phyloP scores from a whole-genome alignment of 1,140 invertebrate species.

The Plutomurus gul region DNA sequence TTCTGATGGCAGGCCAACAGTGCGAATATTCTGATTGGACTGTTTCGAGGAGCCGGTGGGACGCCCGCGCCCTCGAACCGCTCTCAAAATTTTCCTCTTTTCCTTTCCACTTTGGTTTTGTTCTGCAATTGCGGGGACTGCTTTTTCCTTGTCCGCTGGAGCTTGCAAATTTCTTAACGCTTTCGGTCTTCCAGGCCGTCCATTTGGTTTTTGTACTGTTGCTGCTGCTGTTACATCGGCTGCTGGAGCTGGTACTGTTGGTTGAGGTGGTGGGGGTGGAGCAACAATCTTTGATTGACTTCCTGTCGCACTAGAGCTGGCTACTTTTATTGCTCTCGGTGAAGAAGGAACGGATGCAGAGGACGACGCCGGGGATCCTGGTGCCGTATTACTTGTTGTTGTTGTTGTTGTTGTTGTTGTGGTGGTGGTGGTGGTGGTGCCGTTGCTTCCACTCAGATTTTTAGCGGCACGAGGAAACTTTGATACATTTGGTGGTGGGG shows the following conservation, averaged over 20 bases:
- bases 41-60: neutral
- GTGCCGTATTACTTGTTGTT: neutral
- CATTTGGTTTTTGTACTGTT: conserved; percentile 6
- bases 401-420: neutral
- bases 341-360: neutral
- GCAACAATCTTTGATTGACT: neutral
- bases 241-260: neutral
- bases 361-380: neutral
- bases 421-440: neutral
- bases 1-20: neutral
- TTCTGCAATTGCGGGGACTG: neutral
- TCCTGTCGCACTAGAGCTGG: neutral
- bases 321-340: neutral
- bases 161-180: neutral
- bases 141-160: neutral
- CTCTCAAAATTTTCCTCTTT: neutral
- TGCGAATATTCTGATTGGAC: neutral
- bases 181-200: neutral
- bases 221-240: neutral
- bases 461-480: conserved; percentile 11
- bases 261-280: too few species aligned
- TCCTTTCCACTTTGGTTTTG: neutral
- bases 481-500: neutral
- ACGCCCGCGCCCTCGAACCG: neutral
- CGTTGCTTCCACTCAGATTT: conserved; percentile 3